Evolutionary conservation across 2,113 vertebrate genomes (phyloP).

Genomic region (Thinocorus orbignyianus): DNA sequence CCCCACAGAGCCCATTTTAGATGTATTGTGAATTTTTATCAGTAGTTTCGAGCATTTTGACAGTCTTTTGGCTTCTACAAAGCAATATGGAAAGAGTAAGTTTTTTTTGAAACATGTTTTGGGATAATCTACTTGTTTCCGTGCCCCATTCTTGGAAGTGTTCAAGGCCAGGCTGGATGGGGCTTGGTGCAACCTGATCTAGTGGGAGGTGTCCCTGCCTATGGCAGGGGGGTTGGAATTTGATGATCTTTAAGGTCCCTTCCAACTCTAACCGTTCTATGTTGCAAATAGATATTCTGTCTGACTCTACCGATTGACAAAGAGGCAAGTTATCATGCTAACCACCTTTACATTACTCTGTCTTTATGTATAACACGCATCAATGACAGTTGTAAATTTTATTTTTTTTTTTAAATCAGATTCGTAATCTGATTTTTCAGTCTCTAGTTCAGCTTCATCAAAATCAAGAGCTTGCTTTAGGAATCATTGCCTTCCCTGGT

Average conservation of each 20-base stretch:
- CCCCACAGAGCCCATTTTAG: neutral
- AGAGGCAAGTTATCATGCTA: neutral
- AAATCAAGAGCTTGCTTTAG: neutral
- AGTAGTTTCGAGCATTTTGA: neutral
- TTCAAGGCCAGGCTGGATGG: no score
- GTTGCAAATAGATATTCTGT: neutral
- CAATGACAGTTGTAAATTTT: neutral
- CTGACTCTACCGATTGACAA: neutral
- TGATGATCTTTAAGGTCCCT: no score
- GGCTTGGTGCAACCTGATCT: no score
- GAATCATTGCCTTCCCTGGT: neutral
- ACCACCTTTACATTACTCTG: neutral
- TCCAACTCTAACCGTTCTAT: no score
- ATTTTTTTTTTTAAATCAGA: neutral
- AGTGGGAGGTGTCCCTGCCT: no score
- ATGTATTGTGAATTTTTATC: neutral
- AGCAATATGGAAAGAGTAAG: neutral
- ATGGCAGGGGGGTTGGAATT: no score
- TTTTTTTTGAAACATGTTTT: neutral
- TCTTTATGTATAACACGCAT: neutral
- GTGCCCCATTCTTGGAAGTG: no score
- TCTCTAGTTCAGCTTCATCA: neutral
- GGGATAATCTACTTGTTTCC: neutral
- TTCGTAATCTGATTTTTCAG: neutral
- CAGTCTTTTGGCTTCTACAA: neutral